These are phyloP conservation scores for Pherbina coryleti DNA, from an alignment of 2,888 invertebrate species.

Conservation along the genomic window DNA sequence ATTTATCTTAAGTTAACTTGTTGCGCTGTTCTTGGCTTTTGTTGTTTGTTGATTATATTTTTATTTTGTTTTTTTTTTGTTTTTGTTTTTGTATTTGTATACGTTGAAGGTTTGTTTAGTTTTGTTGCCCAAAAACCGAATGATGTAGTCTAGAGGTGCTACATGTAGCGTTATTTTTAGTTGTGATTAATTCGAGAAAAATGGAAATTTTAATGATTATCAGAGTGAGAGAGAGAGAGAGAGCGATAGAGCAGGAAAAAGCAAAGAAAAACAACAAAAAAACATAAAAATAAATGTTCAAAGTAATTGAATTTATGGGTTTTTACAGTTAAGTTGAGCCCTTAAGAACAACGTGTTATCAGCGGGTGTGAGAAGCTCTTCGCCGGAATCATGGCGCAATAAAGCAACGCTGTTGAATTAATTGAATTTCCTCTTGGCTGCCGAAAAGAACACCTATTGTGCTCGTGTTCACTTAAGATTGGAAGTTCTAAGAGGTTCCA, in stretches of 20 bases:
- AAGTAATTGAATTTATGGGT: conserved; percentile 16
- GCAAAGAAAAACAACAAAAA: neutral
- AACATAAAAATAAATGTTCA: neutral
- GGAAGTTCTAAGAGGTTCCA: neutral
- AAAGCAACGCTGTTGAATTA: too few species aligned
- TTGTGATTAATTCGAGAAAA: conserved; percentile 22
- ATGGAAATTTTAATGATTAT: neutral
- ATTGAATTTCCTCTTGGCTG: too few species aligned
- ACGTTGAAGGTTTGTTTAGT: neutral
- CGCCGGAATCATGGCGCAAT: too few species aligned
- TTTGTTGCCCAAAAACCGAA: neutral
- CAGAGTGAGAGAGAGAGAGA: neutral
- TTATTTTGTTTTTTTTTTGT: neutral
- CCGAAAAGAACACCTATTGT: neutral
- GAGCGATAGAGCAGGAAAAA: neutral
- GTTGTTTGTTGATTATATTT: neutral
- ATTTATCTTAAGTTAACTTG: conserved; percentile 22
- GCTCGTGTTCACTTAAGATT: neutral
- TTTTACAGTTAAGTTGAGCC: conserved; percentile 5
- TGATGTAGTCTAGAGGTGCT: neutral
- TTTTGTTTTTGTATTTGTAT: neutral
- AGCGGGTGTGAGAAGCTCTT: neutral
- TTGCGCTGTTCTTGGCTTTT: neutral
- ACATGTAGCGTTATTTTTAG: neutral
- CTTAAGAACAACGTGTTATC: neutral